A percentile compares a stretch with the other conserved stretches of the same genome.
Conservation (phyloP, 1,140 invertebrate genomes). For the Pseudomyrmex concolor region DNA sequence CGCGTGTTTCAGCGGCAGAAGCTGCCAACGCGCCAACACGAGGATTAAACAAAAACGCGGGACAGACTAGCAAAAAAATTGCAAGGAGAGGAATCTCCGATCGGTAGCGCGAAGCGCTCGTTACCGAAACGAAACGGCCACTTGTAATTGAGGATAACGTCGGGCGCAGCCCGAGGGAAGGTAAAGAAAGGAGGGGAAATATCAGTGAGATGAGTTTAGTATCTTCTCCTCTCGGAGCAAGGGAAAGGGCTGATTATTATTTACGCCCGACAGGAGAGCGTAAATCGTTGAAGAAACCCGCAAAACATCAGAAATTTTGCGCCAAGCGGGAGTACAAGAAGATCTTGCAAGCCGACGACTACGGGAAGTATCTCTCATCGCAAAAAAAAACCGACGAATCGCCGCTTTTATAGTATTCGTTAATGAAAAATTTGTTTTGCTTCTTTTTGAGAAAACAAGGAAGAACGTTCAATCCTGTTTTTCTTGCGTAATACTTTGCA, state of each 20-base stretch:
- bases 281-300: constrained; percentile 71
- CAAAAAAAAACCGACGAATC: constrained; percentile 8
- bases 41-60: constrained; percentile 26
- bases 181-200: constrained; percentile 40
- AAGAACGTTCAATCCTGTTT: background rate
- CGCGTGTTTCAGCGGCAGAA: background rate
- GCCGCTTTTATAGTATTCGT: constrained; percentile 9
- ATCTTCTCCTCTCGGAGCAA: background rate
- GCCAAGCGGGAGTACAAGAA: background rate
- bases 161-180: constrained; percentile 19
- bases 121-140: constrained; percentile 67
- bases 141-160: constrained; percentile 68
- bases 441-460: background rate
- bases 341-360: constrained; percentile 27
- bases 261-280: constrained; percentile 73
- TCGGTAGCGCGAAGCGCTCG: constrained; percentile 60
- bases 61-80: constrained; percentile 50
- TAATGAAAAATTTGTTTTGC: constrained; percentile 55
- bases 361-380: constrained; percentile 15
- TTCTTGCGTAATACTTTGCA: background rate
- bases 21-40: constrained; percentile 41
- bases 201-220: constrained; percentile 63
- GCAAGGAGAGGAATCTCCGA: constrained; percentile 14
- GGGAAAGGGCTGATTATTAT: constrained; percentile 76
- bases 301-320: constrained; percentile 59